Base-by-base conservation (phyloP, 2,113 vertebrate genomes). In the Apaloderma vittatum region DNA sequence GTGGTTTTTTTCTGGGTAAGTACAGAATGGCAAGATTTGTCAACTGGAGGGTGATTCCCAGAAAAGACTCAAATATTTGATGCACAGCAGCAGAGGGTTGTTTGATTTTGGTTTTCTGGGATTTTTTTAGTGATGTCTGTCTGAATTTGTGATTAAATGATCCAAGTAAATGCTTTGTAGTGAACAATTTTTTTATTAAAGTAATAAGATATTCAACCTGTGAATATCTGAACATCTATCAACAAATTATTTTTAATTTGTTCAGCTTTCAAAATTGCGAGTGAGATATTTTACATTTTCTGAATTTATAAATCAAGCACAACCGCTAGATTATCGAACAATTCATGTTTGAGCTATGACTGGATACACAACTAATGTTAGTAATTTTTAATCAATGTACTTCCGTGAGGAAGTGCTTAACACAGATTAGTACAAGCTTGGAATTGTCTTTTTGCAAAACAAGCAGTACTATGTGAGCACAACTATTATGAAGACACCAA, bases 111-210 rank as follows among this genome's bases (percentile, higher is more conserved):
- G 49, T 6, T 8, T 55, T 9, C 16, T 14, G n/a, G 20, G 19
- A n/a, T 49, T 20, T 32, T 79, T 88, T 52, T 68, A 3, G 22
- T 76, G 62, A 36, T 0, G 0, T 52, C 5, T 24, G 4, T 70
- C 46, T 83, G 63, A 57, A 57, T 67, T 68, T 58, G 30, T 62
- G 24, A 83, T 29, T 20, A 48, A 66, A 58, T 40, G 9, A 83
- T 20, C 61, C n/a, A 59, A 83, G 22, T 26, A 52, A 76, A 80
- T 77, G 43, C 18, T 58, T 71, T 20, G 32, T 86, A n/a, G 30
- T 71, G 37, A 91, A 36, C 32, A 88, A 16, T n/a, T 79, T 49
- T 72, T 70, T 73, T 58, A 79, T 86, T 86, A 55, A 63, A 48
- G 30, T 48, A 76, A 16, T 58, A 75, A 43, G 22, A 23, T 61